phyloP scores from a whole-genome alignment of 2,797 vertebrate species.

The Acanthurus tractus region DNA sequence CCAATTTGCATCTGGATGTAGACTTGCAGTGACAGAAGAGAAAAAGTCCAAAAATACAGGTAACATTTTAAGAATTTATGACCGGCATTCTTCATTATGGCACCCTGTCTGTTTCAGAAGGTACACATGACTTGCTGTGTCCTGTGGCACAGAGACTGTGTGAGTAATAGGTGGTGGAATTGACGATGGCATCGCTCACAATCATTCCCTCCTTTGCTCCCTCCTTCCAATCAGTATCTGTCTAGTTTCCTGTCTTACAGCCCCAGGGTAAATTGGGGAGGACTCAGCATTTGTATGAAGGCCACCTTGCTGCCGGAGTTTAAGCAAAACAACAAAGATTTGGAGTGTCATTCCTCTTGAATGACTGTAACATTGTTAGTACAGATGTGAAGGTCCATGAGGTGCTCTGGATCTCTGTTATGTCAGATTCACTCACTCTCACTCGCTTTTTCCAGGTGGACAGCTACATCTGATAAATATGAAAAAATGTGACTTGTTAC shows the following conservation, averaged over 20 bases:
- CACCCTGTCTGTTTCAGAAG: conserved; percentile 32
- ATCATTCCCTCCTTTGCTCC: conserved; percentile 40
- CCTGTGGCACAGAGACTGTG: conserved; percentile 45
- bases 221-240: conserved; percentile 64
- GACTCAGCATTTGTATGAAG: conserved; percentile 54
- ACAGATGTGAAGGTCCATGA: not conserved
- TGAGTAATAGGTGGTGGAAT: conserved; percentile 73
- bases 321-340: conserved; percentile 7
- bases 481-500: conserved; percentile 3
- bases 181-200: conserved; percentile 69
- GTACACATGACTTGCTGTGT: conserved; percentile 43
- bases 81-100: conserved; percentile 46
- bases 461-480: conserved; percentile 20
- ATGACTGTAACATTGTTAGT: conserved; percentile 5
- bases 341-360: conserved; percentile 17
- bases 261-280: conserved; percentile 34
- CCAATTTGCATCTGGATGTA: conserved; percentile 13
- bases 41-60: conserved; percentile 31
- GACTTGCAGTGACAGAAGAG: not conserved
- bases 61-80: conserved; percentile 32
- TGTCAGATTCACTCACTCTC: conserved; percentile 4
- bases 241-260: conserved; percentile 40
- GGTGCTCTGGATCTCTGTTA: conserved; percentile 2
- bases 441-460: conserved; percentile 8
- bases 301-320: conserved; percentile 25